Conservation (phyloP, 2,888 invertebrate species). For the Caenorhabditis uteleia region DNA sequence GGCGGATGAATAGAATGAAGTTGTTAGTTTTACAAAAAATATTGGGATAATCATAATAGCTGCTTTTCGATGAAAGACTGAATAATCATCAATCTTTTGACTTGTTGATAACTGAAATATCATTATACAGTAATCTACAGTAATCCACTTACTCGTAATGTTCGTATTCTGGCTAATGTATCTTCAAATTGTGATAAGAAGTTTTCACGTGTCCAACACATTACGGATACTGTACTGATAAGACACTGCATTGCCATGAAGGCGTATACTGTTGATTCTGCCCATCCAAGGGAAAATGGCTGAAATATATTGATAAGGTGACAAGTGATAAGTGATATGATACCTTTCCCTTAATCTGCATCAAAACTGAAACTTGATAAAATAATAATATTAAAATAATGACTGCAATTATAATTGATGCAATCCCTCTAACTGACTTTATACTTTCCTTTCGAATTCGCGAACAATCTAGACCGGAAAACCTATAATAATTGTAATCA, state of each 20-base stretch:
- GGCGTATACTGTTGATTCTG: conserved; percentile 27
- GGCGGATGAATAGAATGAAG: conserved; percentile 23
- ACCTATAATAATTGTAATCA: conserved; percentile 7
- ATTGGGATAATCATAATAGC: conserved; percentile 26
- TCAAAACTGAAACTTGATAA: conserved; percentile 10
- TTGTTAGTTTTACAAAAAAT: conserved; percentile 12
- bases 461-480: conserved; percentile 32
- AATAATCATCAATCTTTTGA: conserved; percentile 29
- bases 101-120: conserved; percentile 22
- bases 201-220: conserved; percentile 26
- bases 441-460: conserved; percentile 24
- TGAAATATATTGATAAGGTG: conserved; percentile 6
- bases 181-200: conserved; percentile 36
- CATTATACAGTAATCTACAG: neutral
- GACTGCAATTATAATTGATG: conserved; percentile 14
- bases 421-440: conserved; percentile 14
- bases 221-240: conserved; percentile 16
- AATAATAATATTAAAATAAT: conserved; percentile 13
- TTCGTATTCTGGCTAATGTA: conserved; percentile 15
- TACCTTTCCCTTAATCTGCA: conserved; percentile 14
- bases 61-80: conserved; percentile 23
- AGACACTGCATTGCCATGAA: conserved; percentile 18
- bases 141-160: conserved; percentile 8
- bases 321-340: neutral
- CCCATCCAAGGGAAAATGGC: conserved; percentile 26